Conservation (phyloP, 2,888 invertebrate species). For the Liposcelis brunnea region DNA sequence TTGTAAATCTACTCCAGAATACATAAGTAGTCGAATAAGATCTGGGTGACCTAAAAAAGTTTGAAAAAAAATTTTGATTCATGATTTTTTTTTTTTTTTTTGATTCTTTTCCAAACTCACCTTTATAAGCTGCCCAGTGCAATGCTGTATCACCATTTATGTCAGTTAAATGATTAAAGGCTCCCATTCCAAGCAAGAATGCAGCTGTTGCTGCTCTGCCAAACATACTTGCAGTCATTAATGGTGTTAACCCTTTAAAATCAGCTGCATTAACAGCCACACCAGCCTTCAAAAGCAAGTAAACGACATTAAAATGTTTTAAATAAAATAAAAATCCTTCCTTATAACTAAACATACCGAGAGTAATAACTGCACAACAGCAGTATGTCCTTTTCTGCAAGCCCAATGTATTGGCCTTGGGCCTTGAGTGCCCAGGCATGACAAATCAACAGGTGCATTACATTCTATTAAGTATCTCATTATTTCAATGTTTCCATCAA, state of each 20-base stretch:
- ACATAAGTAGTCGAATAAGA: constrained; percentile 69
- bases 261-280: constrained; percentile 81
- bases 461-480: constrained; percentile 73
- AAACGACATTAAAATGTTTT: too few relatives aligned
- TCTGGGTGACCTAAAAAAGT: constrained; percentile 48
- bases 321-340: too few relatives aligned
- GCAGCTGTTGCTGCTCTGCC: constrained; percentile 80
- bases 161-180: constrained; percentile 67
- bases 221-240: constrained; percentile 88
- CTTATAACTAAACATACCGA: too few relatives aligned
- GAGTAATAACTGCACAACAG: constrained; percentile 56
- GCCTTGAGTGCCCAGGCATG: constrained; percentile 75
- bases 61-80: background rate
- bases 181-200: constrained; percentile 77
- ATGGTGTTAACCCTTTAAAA: constrained; percentile 70
- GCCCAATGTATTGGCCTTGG: constrained; percentile 90
- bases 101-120: too few relatives aligned
- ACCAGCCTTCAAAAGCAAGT: constrained; percentile 54
- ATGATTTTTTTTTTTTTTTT: constrained; percentile 2
- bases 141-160: constrained; percentile 85
- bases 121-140: constrained; percentile 91
- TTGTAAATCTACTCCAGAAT: constrained; percentile 77
- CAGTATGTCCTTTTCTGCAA: constrained; percentile 79
- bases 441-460: constrained; percentile 67
- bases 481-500: constrained; percentile 78